Evolutionary conservation across 2,888 invertebrate genomes (phyloP).

Genomic region (Agrotis ipsilon): DNA sequence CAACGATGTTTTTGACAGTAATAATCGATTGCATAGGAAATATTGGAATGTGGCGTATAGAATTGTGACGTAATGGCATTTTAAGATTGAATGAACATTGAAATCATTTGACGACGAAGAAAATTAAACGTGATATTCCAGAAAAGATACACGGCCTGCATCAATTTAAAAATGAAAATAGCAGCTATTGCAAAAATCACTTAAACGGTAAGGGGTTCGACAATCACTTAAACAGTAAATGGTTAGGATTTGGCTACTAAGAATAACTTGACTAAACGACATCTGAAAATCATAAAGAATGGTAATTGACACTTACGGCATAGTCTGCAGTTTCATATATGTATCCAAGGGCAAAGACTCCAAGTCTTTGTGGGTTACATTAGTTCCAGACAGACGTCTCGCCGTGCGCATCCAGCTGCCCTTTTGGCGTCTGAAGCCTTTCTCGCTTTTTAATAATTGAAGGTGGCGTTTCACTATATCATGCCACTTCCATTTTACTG

Average conservation of each 20-base stretch:
- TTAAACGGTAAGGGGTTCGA: background rate
- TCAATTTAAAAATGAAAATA: background rate
- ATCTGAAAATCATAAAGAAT: conserved; percentile 1
- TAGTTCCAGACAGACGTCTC: conserved; percentile 84
- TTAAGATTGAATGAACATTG: conserved; percentile 22
- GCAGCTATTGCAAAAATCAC: background rate
- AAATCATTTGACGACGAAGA: conserved; percentile 15
- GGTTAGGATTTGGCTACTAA: background rate
- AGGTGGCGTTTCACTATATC: conserved; percentile 89
- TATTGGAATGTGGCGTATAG: conserved; percentile 14
- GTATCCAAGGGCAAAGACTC: conserved; percentile 82
- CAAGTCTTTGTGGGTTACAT: conserved; percentile 78
- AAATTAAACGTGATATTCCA: conserved; percentile 15
- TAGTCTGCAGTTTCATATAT: conserved; percentile 87
- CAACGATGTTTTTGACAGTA: conserved; percentile 11
- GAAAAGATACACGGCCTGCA: conserved; percentile 5
- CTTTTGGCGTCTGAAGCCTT: conserved; percentile 87
- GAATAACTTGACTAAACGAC: background rate
- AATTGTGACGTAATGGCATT: conserved; percentile 21
- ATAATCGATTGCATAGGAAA: conserved; percentile 27
- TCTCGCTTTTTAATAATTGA: conserved; percentile 87
- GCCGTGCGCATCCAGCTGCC: conserved; percentile 89
- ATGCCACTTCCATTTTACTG: conserved; percentile 90
- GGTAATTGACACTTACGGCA: conserved; percentile 84
- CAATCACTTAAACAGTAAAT: background rate